phyloP scores from a whole-genome alignment of 2,888 invertebrate species.

The Sceliomorpha sp. region DNA sequence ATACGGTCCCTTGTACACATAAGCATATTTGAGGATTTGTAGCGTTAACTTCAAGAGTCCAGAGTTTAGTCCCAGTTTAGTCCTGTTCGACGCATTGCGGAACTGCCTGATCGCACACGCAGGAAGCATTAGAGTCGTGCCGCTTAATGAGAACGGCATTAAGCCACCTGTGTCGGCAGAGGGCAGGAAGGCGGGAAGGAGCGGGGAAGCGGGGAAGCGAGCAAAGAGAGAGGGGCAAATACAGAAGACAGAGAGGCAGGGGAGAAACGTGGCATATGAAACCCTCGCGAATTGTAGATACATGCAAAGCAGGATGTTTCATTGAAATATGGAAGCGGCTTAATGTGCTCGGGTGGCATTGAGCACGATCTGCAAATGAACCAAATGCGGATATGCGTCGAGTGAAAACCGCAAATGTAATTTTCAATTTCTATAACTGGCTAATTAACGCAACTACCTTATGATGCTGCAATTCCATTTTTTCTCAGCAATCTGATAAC shows the following conservation, averaged over 20 bases:
- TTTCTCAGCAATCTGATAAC: too few species aligned
- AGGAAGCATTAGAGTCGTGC: slow-evolving; percentile 53
- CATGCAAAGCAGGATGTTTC: slow-evolving; percentile 65
- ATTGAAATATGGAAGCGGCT: slow-evolving; percentile 70
- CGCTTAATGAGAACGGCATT: slow-evolving; percentile 57
- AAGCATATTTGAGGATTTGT: slow-evolving; percentile 50
- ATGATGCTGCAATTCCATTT: background rate
- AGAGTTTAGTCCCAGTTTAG: slow-evolving; percentile 45
- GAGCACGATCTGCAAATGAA: slow-evolving; percentile 56
- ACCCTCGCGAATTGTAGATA: slow-evolving; percentile 62
- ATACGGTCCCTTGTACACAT: slow-evolving; percentile 1
- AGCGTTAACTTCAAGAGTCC: slow-evolving; percentile 47
- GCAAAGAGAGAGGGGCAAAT: background rate
- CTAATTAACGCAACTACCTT: background rate
- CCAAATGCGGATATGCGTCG: slow-evolving; percentile 39
- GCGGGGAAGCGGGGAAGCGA: slow-evolving; percentile 13
- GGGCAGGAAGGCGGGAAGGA: slow-evolving; percentile 7
- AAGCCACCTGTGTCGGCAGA: slow-evolving; percentile 53
- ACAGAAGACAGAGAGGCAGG: slow-evolving; percentile 23
- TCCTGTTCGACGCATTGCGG: slow-evolving; percentile 45
- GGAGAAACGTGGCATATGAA: slow-evolving; percentile 31
- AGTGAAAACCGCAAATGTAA: slow-evolving; percentile 39
- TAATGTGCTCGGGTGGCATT: slow-evolving; percentile 56
- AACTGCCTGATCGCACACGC: slow-evolving; percentile 51
- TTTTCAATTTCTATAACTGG: slow-evolving; percentile 13